Conservation (phyloP, 2,113 vertebrate species). For the Odocoileus hemionus region DNA sequence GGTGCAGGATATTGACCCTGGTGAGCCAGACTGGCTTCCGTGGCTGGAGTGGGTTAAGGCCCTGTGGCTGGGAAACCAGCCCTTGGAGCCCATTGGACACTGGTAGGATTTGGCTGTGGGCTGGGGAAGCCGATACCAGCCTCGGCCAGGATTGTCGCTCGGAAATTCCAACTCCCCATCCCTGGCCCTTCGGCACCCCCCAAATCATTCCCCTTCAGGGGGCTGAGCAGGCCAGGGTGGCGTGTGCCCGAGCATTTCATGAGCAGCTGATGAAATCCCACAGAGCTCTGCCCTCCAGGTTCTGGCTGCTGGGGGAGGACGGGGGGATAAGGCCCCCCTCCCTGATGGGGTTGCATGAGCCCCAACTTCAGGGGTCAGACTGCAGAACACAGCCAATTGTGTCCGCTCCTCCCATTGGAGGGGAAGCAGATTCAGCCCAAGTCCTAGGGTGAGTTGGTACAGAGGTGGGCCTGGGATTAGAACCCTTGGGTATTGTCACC, state of each 20-base stretch:
- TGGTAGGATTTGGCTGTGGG: neutral
- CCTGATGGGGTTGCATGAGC: neutral
- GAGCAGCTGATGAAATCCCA: neutral
- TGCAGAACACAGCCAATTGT: neutral
- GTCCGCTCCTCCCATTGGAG: neutral
- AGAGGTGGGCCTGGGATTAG: neutral
- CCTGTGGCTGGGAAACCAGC: neutral
- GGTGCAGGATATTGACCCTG: rapidly evolving
- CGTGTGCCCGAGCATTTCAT: neutral
- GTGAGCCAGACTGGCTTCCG: neutral
- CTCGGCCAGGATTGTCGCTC: neutral
- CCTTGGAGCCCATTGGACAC: neutral
- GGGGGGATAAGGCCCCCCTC: rapidly evolving
- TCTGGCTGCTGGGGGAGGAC: neutral
- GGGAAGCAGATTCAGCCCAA: neutral
- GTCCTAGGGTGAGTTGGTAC: neutral
- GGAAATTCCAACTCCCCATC: neutral
- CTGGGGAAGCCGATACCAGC: neutral
- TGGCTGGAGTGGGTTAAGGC: neutral
- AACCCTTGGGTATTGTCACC: neutral
- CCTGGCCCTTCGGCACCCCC: neutral
- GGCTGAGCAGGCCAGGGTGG: neutral
- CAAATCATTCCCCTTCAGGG: neutral
- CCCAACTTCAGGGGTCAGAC: neutral
- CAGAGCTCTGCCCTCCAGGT: neutral